Evolutionary conservation across 2,888 invertebrate species (phyloP), one percentile per base, ranked within the genome.

Genomic region (Pristionchus japonicus): DNA sequence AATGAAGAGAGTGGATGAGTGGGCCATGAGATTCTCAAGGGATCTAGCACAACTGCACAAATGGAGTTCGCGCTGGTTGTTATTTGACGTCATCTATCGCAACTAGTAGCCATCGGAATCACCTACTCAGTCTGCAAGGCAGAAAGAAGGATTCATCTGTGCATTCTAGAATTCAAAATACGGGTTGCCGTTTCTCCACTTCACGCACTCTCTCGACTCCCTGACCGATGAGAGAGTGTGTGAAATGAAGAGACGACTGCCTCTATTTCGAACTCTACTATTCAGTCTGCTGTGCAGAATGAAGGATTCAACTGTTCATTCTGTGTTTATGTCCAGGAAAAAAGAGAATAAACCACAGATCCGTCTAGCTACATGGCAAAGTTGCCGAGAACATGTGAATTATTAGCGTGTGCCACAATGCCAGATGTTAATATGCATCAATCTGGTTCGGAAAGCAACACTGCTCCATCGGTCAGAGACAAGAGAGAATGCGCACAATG

Each of bases 371-470:
- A 20, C 52, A 52, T 52, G 52, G 3, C 57, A 57, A n/a, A 57
- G 57, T 57, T 20, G 23, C 57, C 49, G 57, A n/a, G n/a, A n/a
- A 57, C 57, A 57, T n/a, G 57, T 57, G 57, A 57, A 57, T 57
- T 57, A 57, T 57, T 20, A 17, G 52, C 52, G 1, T 13, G 13
- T 20, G 52, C 52, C 17, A 31, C n/a, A n/a, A n/a, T n/a, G n/a
- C n/a, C 37, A 70, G 70, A 70, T 37, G 70, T 70, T 70, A 70
- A 37, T 70, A 70, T 70, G 37, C 70, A 70, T 27, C 31, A n/a
- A n/a, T n/a, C n/a, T n/a, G n/a, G n/a, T n/a, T n/a, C n/a, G n/a
- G n/a, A n/a, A n/a, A n/a, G n/a, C n/a, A n/a, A n/a, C n/a, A n/a
- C 49, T 13, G 49, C 11, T n/a, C n/a, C n/a, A n/a, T n/a, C n/a